Evolutionary conservation across 64 coral and sea anemone species (phyloP).

Genomic region (Trachythela sp.): DNA sequence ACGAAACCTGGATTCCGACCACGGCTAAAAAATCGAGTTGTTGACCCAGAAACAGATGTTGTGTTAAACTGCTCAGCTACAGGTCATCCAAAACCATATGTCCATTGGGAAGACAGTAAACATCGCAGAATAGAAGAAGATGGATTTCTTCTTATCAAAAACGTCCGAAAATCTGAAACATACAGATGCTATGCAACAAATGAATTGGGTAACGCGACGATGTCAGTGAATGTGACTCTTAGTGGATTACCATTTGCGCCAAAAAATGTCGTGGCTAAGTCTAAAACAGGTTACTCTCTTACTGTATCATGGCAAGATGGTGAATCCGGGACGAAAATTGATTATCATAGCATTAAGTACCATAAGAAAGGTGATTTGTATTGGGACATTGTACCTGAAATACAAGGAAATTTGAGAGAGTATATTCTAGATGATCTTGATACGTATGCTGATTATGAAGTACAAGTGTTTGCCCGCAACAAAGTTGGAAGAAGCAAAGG

Average conservation of each 20-base stretch:
- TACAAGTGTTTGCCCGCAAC: background rate
- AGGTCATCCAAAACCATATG: slow-evolving; percentile 40
- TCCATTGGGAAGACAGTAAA: slow-evolving; percentile 33
- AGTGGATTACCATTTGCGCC: background rate
- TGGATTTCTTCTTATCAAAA: background rate
- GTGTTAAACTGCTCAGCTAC: slow-evolving; percentile 47
- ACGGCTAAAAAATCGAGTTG: background rate
- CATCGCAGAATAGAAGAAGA: background rate
- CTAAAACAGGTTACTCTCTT: background rate
- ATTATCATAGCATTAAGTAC: background rate
- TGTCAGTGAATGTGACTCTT: background rate
- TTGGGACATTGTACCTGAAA: background rate
- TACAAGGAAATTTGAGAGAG: too few relatives aligned
- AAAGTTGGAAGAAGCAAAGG: background rate
- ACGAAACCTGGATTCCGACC: slow-evolving; percentile 1
- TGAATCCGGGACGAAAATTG: background rate
- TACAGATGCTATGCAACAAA: background rate
- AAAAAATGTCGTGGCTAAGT: background rate
- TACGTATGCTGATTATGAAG: background rate
- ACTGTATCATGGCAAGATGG: slow-evolving; percentile 3
- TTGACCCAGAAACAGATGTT: slow-evolving; percentile 60
- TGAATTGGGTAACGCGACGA: background rate
- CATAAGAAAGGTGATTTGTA: background rate
- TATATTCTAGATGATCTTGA: background rate
- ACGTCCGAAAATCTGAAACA: background rate